Conservation (phyloP, 1,140 invertebrate species). For the Eufriesea mexicana region DNA sequence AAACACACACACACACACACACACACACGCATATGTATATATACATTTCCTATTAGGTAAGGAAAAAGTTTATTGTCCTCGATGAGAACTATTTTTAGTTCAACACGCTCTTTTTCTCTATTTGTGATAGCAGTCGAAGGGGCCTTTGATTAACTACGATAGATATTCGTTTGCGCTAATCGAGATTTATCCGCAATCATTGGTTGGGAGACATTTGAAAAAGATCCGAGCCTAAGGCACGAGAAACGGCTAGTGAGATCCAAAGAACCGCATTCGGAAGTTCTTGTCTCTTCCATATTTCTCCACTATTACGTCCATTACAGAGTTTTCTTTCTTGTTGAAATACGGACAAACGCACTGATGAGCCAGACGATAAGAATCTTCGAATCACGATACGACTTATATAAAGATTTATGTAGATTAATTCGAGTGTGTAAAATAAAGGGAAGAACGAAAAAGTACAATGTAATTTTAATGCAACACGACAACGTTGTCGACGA, state of each 20-base stretch:
- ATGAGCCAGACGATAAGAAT: slow-evolving; percentile 8
- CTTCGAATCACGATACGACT: not conserved
- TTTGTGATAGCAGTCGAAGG: slow-evolving; percentile 64
- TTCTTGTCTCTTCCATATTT: slow-evolving; percentile 52
- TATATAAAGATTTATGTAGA: slow-evolving; percentile 19
- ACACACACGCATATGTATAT: not conserved
- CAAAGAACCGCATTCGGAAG: slow-evolving; percentile 62
- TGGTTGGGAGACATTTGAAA: slow-evolving; percentile 23
- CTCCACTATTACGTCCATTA: slow-evolving; percentile 31
- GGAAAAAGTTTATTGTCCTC: slow-evolving; percentile 38
- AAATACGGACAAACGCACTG: not conserved
- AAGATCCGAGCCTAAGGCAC: slow-evolving; percentile 55
- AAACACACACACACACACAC: not conserved
- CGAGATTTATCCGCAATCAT: slow-evolving; percentile 54
- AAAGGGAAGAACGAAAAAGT: slow-evolving; percentile 32
- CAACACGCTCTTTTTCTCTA: slow-evolving; percentile 40
- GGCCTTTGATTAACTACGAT: slow-evolving; percentile 62
- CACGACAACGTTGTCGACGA: not conserved
- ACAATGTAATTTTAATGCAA: not conserved
- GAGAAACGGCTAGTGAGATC: slow-evolving; percentile 66
- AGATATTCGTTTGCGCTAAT: slow-evolving; percentile 46
- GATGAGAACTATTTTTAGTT: slow-evolving; percentile 53
- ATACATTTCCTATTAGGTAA: slow-evolving; percentile 30
- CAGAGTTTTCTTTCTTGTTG: slow-evolving; percentile 48
- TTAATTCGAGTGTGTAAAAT: slow-evolving; percentile 45